Evolutionary conservation across 2,888 invertebrate genomes (phyloP).

Genomic region (Bombylius discolor): DNA sequence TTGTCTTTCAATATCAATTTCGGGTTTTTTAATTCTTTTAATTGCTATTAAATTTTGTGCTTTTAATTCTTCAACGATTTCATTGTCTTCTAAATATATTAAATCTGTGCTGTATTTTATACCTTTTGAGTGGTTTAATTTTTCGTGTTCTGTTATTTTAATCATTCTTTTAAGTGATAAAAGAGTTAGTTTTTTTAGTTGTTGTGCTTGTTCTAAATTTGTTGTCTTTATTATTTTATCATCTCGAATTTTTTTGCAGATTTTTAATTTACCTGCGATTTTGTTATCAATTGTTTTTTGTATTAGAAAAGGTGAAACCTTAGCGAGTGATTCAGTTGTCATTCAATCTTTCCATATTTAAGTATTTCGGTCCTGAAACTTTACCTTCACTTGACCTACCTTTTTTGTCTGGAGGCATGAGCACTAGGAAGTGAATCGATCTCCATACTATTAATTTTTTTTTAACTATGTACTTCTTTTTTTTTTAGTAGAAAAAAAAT

Average conservation of each 20-base stretch:
- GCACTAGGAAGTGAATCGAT: too few species aligned
- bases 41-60: not conserved
- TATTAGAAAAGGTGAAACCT: conserved; percentile 6
- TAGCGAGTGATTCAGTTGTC: too few species aligned
- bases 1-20: not conserved
- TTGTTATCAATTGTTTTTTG: conserved; percentile 2
- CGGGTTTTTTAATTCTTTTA: not conserved
- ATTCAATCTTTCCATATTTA: too few species aligned
- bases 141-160: conserved; percentile 1
- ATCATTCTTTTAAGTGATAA: not conserved
- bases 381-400: too few species aligned
- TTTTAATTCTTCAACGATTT: not conserved
- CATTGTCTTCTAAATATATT: not conserved
- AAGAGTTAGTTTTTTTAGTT: conserved; percentile 1
- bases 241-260: conserved; percentile 6
- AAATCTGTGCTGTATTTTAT: not conserved
- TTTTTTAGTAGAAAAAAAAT: too few species aligned
- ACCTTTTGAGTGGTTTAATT: conserved; percentile 4
- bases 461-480: too few species aligned
- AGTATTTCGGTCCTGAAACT: too few species aligned
- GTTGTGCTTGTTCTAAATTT: conserved; percentile 5
- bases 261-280: conserved; percentile 1
- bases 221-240: conserved; percentile 7
- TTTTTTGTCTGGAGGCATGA: too few species aligned
- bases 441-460: too few species aligned